phyloP scores from a whole-genome alignment of 1,140 invertebrate species.

The Dendroctonus ponderosae region DNA sequence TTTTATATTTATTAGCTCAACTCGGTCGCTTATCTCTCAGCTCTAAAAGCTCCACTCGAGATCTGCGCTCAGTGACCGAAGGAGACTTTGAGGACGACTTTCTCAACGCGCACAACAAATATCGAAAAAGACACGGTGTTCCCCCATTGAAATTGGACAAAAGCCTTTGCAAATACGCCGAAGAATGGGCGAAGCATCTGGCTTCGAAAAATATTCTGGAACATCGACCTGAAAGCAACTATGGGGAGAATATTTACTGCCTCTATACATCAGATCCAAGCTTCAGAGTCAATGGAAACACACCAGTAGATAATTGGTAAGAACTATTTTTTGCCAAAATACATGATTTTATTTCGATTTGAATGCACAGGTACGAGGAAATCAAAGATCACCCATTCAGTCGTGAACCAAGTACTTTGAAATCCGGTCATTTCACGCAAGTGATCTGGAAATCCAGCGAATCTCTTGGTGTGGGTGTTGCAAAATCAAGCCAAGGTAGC shows the following conservation, averaged over 20 bases:
- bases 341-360: no score
- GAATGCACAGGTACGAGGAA: slow-evolving; percentile 52
- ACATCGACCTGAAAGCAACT: slow-evolving; percentile 72
- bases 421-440: slow-evolving; percentile 73
- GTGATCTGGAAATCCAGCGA: slow-evolving; percentile 77
- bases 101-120: slow-evolving; percentile 74
- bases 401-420: slow-evolving; percentile 64
- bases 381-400: slow-evolving; percentile 61
- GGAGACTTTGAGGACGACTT: slow-evolving; percentile 44
- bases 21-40: slow-evolving; percentile 14
- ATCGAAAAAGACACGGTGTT: slow-evolving; percentile 69
- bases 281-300: slow-evolving; percentile 63
- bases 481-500: slow-evolving; percentile 67
- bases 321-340: background rate
- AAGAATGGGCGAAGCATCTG: slow-evolving; percentile 80
- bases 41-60: slow-evolving; percentile 23
- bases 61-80: slow-evolving; percentile 32
- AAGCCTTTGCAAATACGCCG: slow-evolving; percentile 61
- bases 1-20: slow-evolving; percentile 5
- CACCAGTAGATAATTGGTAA: slow-evolving; percentile 73
- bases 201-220: slow-evolving; percentile 66
- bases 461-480: slow-evolving; percentile 75
- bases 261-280: slow-evolving; percentile 72
- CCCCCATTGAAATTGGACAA: slow-evolving; percentile 61
- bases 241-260: slow-evolving; percentile 81